A percentile compares a stretch with the other conserved stretches of the same genome.
Evolutionary conservation across 2,113 vertebrate genomes (phyloP).

Genomic region (Sporophila hypoxantha): DNA sequence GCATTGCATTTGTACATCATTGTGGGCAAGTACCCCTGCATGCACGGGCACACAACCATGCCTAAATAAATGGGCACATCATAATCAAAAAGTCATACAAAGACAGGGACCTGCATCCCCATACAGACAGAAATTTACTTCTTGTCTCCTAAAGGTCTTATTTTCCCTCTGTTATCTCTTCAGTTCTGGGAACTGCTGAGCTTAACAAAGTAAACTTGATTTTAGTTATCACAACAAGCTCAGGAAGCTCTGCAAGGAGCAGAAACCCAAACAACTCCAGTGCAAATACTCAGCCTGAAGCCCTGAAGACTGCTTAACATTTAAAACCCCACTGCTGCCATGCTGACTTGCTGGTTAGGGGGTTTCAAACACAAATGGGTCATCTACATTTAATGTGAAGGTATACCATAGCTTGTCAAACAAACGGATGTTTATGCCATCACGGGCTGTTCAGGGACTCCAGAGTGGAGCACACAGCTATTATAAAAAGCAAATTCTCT

Average conservation of each 20-base stretch:
- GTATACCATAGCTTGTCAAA: background rate
- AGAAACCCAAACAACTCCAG: conserved; percentile 60
- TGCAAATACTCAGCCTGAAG: conserved; percentile 31
- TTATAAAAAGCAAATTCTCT: background rate
- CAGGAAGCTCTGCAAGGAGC: conserved; percentile 73
- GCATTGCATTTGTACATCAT: background rate
- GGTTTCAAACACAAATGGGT: conserved; percentile 26
- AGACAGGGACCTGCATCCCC: background rate
- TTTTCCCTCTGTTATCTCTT: conserved; percentile 65
- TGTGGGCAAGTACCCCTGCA: background rate
- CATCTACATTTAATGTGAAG: conserved; percentile 3
- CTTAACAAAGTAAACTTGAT: conserved; percentile 79
- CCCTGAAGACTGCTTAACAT: conserved; percentile 26
- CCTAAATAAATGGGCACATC: background rate
- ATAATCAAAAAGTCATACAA: conserved; percentile 19
- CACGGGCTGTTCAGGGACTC: background rate
- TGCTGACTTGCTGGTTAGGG: conserved; percentile 3
- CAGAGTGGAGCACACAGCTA: background rate
- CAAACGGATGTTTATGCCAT: conserved; percentile 9
- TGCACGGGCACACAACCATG: background rate
- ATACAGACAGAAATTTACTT: background rate
- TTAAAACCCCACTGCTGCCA: background rate
- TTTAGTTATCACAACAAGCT: conserved; percentile 80
- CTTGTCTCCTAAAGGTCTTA: conserved; percentile 50
- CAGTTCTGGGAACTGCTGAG: conserved; percentile 75